Base-by-base conservation (phyloP, 2,113 vertebrate genomes). In the Indicator maculatus region DNA sequence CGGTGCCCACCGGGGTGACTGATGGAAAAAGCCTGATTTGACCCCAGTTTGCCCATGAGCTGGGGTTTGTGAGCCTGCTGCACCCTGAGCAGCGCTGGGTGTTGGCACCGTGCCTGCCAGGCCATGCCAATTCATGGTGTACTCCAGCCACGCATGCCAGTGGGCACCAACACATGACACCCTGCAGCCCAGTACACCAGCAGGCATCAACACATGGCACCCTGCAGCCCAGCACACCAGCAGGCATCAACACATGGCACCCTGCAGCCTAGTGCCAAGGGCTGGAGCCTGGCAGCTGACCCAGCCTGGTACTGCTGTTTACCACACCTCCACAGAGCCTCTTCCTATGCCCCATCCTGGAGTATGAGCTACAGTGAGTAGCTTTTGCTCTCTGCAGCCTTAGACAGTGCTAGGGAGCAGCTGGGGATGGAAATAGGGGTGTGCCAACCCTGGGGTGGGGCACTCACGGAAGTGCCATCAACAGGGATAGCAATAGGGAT, bases 301-400 rank as follows among this genome's bases (percentile, higher is more conserved):
- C 39, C 26, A 61, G 41, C 30, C 18, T 93, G 71, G 94, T 66
- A 77, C 31, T 72, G 83, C 71, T 86, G 89, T 93, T 95, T 95
- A 95, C 97, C 95, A 90, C 4, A 4, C 31, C 24, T 18, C 19
- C 4, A 5, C 21, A 63, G 31, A 38, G 27, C 44, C 38, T 4
- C 2, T 45, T 36, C 39, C 53, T 66, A 21, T 58, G 20, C 26
- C 69, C 41, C 36, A 31, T 70, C 21, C n/a, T 11, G 4, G 41
- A 27, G 38, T 28, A 71, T 16, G 28, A 31, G 30, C 56, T 30
- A 17, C 41, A 50, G 58, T 6, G 5, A 65, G 75, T 2, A 1
- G 47, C 10, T 63, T 55, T 19, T 5, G 15, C 61, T 36, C 60
- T 36, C 63, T 8, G 44, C 80, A 64, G 4, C 55, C 30, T 55